Evolutionary conservation across 1,140 invertebrate species (phyloP).

Genomic region (Drosophila sturtevanti): DNA sequence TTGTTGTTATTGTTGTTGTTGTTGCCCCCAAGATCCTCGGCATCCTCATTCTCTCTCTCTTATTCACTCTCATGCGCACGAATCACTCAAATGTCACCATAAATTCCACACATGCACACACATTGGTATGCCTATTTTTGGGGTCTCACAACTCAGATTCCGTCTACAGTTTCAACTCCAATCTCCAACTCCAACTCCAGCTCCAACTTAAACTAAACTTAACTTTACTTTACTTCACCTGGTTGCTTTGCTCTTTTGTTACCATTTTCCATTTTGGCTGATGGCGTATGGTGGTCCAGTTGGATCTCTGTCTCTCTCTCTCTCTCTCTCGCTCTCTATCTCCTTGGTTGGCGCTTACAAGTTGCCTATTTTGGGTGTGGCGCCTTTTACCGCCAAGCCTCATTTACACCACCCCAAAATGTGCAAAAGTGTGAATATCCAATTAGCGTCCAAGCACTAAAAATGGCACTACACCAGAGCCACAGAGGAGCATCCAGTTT

Average conservation of each 20-base stretch:
- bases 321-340: conserved; percentile 14
- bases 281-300: neutral
- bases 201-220: conserved; percentile 47
- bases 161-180: too few species aligned
- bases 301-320: conserved; percentile 1
- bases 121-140: conserved; percentile 81
- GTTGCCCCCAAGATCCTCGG: neutral
- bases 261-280: conserved; percentile 44
- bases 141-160: conserved; percentile 31
- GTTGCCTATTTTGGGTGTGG: conserved; percentile 79
- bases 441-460: conserved; percentile 57
- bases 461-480: conserved; percentile 32
- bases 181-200: conserved; percentile 1
- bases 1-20: neutral
- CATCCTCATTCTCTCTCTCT: conserved; percentile 24
- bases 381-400: conserved; percentile 57
- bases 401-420: conserved; percentile 74
- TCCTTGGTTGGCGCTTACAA: conserved; percentile 66
- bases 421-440: conserved; percentile 74
- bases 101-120: conserved; percentile 81
- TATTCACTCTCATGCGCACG: conserved; percentile 31
- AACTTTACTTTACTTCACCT: conserved; percentile 21
- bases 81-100: conserved; percentile 82
- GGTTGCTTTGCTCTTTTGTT: conserved; percentile 36
- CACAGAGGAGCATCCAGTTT: neutral